A percentile compares a stretch with the other conserved stretches of the same genome.
phyloP scores from a whole-genome alignment of 2,797 vertebrate genomes.

The Pseudocheirus occidentalis region DNA sequence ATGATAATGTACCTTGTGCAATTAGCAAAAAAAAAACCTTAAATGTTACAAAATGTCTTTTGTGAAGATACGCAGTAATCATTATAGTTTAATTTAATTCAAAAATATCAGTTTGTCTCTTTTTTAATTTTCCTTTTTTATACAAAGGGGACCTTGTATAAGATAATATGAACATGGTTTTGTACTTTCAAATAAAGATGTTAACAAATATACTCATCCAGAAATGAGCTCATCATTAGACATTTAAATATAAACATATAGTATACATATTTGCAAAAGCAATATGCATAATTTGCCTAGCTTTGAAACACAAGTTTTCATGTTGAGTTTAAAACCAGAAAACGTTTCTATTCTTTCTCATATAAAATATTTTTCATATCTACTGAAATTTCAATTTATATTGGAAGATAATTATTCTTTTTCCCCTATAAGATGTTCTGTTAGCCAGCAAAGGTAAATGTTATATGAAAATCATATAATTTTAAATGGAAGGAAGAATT shows the following conservation, averaged over 20 bases:
- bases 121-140: slow-evolving; percentile 73
- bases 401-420: not conserved
- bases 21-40: slow-evolving; percentile 88
- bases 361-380: slow-evolving; percentile 10
- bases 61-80: slow-evolving; percentile 86
- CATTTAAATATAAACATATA: slow-evolving; percentile 36
- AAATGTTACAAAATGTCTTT: slow-evolving; percentile 88
- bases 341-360: not conserved
- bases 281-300: not conserved
- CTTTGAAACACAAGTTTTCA: not conserved
- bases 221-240: not conserved
- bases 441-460: not conserved
- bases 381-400: not conserved
- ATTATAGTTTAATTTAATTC: slow-evolving; percentile 86
- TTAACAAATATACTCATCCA: not conserved
- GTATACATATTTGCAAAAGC: not conserved
- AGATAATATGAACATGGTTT: slow-evolving; percentile 15
- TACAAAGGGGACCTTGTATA: not conserved
- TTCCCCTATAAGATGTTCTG: not conserved
- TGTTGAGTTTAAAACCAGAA: slow-evolving; percentile 6
- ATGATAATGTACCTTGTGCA: slow-evolving; percentile 88
- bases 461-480: not conserved
- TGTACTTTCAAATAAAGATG: slow-evolving; percentile 19
- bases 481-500: not conserved
- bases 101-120: slow-evolving; percentile 80